Conservation (phyloP, 2,888 invertebrate genomes). For the Clanis bilineata region DNA sequence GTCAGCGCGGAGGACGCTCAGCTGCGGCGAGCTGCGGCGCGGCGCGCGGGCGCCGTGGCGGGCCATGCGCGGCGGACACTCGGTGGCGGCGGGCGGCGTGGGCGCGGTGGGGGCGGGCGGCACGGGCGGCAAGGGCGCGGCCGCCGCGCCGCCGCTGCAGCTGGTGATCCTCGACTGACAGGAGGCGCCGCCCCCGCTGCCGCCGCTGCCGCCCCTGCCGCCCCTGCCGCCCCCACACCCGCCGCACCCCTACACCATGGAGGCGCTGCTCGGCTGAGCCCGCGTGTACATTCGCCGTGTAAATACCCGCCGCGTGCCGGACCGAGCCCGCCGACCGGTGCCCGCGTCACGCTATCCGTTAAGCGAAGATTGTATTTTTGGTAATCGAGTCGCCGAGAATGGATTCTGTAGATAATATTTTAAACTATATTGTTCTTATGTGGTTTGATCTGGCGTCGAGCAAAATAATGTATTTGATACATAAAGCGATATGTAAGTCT, state of each 20-base stretch:
- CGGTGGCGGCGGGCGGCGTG: slow-evolving; percentile 84
- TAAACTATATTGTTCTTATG: slow-evolving; percentile 81
- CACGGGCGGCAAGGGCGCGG: slow-evolving; percentile 40
- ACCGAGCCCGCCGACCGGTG: slow-evolving; percentile 23
- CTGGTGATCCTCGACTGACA: slow-evolving; percentile 90
- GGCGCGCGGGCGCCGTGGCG: slow-evolving; percentile 82
- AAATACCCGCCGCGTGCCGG: slow-evolving; percentile 45
- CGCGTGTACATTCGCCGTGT: slow-evolving; percentile 65
- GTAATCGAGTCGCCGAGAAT: slow-evolving; percentile 79
- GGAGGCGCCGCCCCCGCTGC: slow-evolving; percentile 65
- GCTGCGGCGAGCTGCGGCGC: slow-evolving; percentile 88
- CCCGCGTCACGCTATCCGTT: slow-evolving; percentile 27
- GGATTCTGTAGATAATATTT: slow-evolving; percentile 82
- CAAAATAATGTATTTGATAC: slow-evolving; percentile 81
- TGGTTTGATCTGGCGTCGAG: slow-evolving; percentile 81
- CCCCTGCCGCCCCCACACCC: slow-evolving; percentile 61
- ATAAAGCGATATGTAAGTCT: slow-evolving; percentile 83
- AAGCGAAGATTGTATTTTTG: slow-evolving; percentile 78
- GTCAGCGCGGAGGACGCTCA: slow-evolving; percentile 90
- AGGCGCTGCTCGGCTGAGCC: slow-evolving; percentile 83
- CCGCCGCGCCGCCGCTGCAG: slow-evolving; percentile 77
- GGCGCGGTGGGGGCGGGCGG: slow-evolving; percentile 28
- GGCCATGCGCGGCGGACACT: slow-evolving; percentile 63
- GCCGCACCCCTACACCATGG: slow-evolving; percentile 85
- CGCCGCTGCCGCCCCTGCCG: slow-evolving; percentile 53